phyloP scores from a whole-genome alignment of 1,140 invertebrate species.

The Chlorops oryzae region DNA sequence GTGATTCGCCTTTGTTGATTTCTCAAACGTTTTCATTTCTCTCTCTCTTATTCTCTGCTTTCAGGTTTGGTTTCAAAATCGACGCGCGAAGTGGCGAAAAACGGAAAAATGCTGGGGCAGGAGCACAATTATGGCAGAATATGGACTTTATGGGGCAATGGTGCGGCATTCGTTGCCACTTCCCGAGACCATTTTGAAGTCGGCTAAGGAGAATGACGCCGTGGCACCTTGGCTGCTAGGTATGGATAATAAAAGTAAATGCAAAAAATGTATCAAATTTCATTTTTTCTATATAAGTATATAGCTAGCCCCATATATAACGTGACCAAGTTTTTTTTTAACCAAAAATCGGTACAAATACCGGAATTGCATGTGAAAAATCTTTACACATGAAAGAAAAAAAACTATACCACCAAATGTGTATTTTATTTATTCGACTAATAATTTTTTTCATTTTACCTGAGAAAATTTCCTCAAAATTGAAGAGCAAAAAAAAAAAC shows the following conservation, averaged over 20 bases:
- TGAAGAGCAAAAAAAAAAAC: too few species aligned
- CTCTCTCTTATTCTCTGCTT: constrained; percentile 14
- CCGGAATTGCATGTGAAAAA: too few species aligned
- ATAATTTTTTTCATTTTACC: too few species aligned
- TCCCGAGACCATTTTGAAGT: constrained; percentile 95
- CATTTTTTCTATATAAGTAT: too few species aligned
- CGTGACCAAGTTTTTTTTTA: too few species aligned
- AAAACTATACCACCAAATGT: too few species aligned
- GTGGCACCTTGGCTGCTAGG: constrained; percentile 98
- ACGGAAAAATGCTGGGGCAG: constrained; percentile 99
- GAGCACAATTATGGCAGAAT: constrained; percentile 99
- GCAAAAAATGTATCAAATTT: constrained; percentile 46
- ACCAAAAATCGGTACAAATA: too few species aligned
- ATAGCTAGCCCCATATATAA: too few species aligned
- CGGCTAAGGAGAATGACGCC: constrained; percentile 88
- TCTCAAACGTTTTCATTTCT: not conserved
- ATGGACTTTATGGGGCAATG: constrained; percentile 99
- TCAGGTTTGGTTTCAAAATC: constrained; percentile 64
- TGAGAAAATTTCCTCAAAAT: too few species aligned
- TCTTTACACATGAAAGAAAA: too few species aligned
- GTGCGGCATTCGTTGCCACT: constrained; percentile 94
- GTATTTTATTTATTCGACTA: too few species aligned
- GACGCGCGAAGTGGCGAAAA: constrained; percentile 96
- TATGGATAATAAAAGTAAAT: constrained; percentile 55
- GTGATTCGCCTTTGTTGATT: too few species aligned